Percentiles rank a stretch among this genome's conserved stretches.
Evolutionary conservation across 2,888 invertebrate genomes (phyloP).

Genomic region (Leptinotarsa tumamoca): DNA sequence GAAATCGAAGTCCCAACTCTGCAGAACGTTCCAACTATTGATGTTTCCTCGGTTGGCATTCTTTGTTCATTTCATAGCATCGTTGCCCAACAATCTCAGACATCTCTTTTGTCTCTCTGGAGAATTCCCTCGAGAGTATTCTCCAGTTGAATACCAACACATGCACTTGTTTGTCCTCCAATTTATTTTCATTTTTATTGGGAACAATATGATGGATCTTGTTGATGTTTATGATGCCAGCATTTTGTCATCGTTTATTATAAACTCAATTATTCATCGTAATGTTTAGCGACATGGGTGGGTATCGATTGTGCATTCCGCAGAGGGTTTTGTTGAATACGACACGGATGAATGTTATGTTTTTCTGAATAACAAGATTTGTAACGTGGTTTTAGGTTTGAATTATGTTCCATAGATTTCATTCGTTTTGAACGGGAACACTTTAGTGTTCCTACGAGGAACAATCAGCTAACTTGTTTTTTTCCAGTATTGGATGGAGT

Average conservation of each 20-base stretch:
- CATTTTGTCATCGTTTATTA: conserved; percentile 21
- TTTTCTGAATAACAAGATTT: neutral
- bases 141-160: conserved; percentile 15
- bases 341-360: conserved; percentile 3
- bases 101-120: conserved; percentile 11
- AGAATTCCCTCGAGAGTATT: conserved; percentile 14
- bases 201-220: conserved; percentile 17
- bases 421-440: neutral
- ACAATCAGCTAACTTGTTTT: neutral
- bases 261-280: conserved; percentile 16
- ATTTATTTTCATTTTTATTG: conserved; percentile 22
- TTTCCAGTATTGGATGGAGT: neutral
- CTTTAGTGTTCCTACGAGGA: neutral
- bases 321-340: neutral
- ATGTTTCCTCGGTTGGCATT: conserved; percentile 1
- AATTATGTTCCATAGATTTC: neutral
- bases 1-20: neutral
- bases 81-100: neutral
- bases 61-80: conserved; percentile 6
- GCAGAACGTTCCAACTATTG: neutral
- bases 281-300: conserved; percentile 12
- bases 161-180: conserved; percentile 20
- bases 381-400: neutral
- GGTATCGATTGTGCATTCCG: conserved; percentile 13
- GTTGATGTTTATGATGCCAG: conserved; percentile 18